A percentile compares a stretch with the other conserved stretches of the same genome.
phyloP scores from a whole-genome alignment of 2,113 vertebrate species.

The Microtus richardsoni region DNA sequence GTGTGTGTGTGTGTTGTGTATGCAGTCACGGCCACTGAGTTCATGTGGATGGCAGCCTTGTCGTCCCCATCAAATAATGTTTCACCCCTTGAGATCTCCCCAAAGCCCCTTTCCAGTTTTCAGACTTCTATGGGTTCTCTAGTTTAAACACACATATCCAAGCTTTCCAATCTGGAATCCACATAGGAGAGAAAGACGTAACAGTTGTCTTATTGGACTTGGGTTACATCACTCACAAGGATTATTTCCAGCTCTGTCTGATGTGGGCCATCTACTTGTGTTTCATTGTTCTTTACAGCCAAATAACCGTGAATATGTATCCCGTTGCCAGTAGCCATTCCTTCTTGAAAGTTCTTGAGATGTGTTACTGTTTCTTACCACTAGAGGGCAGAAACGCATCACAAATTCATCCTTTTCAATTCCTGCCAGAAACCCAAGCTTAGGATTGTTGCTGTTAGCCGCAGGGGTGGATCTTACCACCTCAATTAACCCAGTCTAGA shows the following conservation, averaged over 20 bases:
- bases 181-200: neutral
- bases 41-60: neutral
- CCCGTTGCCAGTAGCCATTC: neutral
- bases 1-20: neutral
- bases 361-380: neutral
- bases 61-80: neutral
- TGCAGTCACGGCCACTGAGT: neutral
- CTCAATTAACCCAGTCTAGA: too few relatives aligned
- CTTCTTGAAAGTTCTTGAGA: neutral
- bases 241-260: neutral
- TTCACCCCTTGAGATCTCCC: neutral
- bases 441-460: neutral
- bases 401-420: neutral
- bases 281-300: neutral
- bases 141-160: neutral
- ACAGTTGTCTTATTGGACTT: neutral
- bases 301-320: neutral
- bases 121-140: neutral
- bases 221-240: neutral
- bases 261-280: neutral
- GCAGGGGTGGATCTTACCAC: too few relatives aligned
- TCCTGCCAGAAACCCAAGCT: neutral
- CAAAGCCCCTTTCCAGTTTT: neutral
- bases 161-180: neutral
- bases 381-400: neutral